A percentile compares a stretch with the other conserved stretches of the same genome.
These are phyloP conservation scores for Haliclona indistincta DNA, from an alignment of 37 sponge, comb jelly and placozoan species.

Conservation along the genomic window DNA sequence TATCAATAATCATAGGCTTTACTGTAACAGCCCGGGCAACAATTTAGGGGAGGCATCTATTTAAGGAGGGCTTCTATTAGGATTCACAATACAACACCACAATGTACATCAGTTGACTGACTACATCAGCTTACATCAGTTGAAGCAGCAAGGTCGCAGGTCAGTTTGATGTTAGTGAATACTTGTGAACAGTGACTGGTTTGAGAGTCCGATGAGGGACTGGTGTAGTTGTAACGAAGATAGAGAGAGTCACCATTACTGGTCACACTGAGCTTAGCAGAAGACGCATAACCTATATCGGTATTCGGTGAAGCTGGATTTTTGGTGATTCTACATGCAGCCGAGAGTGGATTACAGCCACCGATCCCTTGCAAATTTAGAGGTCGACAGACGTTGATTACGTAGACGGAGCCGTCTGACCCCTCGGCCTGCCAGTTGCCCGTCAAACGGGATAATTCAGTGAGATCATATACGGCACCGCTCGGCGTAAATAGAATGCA, in stretches of 20 bases:
- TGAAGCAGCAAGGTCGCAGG: slow-evolving; percentile 8
- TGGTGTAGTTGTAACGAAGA: slow-evolving; percentile 35
- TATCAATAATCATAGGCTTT: too few relatives aligned
- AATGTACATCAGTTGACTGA: too few relatives aligned
- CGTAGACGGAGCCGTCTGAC: slow-evolving; percentile 19
- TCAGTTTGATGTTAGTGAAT: slow-evolving; percentile 18
- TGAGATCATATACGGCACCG: slow-evolving; percentile 37
- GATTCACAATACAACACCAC: too few relatives aligned
- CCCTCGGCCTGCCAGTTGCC: slow-evolving; percentile 54
- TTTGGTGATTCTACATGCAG: slow-evolving; percentile 19
- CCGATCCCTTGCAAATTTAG: slow-evolving; percentile 41
- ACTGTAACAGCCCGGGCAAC: too few relatives aligned
- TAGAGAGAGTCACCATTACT: slow-evolving; percentile 11
- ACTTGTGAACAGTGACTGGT: slow-evolving; percentile 7
- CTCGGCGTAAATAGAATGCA: slow-evolving; percentile 17
- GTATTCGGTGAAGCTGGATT: background rate
- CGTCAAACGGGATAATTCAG: slow-evolving; percentile 18
- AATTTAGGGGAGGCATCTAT: too few relatives aligned
- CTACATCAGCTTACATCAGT: background rate
- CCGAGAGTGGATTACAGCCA: slow-evolving; percentile 52
- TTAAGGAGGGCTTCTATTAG: too few relatives aligned
- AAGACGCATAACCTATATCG: slow-evolving; percentile 37
- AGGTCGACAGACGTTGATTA: slow-evolving; percentile 76
- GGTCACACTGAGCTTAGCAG: slow-evolving; percentile 1
- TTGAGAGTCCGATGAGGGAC: background rate